Percentiles rank a stretch among this genome's conserved stretches.
phyloP scores from a whole-genome alignment of 37 sponge, comb jelly and placozoan genomes.

The Halichondria panicea region DNA sequence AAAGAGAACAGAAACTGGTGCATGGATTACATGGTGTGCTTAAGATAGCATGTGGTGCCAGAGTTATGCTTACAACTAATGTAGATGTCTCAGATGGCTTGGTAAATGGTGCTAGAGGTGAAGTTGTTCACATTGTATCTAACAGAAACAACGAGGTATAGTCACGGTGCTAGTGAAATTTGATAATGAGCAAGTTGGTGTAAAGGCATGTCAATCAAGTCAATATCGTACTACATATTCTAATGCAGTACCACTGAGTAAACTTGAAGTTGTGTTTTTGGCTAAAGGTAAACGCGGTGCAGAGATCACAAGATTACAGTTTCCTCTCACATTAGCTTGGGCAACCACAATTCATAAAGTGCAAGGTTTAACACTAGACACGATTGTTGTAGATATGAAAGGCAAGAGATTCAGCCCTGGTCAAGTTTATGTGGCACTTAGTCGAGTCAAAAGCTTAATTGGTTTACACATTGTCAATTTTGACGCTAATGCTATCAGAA shows the following conservation, averaged over 20 bases:
- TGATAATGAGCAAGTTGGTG: slow-evolving; percentile 30
- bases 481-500: slow-evolving; percentile 6
- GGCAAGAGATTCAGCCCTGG: slow-evolving; percentile 13
- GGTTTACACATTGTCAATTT: slow-evolving; percentile 15
- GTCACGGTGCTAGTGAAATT: slow-evolving; percentile 35
- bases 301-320: slow-evolving; percentile 37
- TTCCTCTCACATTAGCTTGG: slow-evolving; percentile 54
- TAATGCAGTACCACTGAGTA: slow-evolving; percentile 33
- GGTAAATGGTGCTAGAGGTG: too few species aligned
- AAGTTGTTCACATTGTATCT: slow-evolving; percentile 18
- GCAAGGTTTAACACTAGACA: slow-evolving; percentile 29
- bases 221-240: slow-evolving; percentile 8
- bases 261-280: slow-evolving; percentile 33
- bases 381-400: slow-evolving; percentile 46
- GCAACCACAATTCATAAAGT: too few species aligned
- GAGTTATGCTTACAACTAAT: slow-evolving; percentile 45
- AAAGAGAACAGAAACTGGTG: slow-evolving; percentile 38
- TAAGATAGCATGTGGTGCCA: slow-evolving; percentile 43
- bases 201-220: slow-evolving; percentile 26
- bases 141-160: slow-evolving; percentile 20
- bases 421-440: too few species aligned
- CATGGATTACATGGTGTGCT: slow-evolving; percentile 25
- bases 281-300: slow-evolving; percentile 22
- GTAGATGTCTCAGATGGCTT: slow-evolving; percentile 52
- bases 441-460: too few species aligned